Percentiles rank a stretch among this genome's conserved stretches.
Evolutionary conservation across 2,113 vertebrate species (phyloP).

Genomic region (Hydrolagus affinis): DNA sequence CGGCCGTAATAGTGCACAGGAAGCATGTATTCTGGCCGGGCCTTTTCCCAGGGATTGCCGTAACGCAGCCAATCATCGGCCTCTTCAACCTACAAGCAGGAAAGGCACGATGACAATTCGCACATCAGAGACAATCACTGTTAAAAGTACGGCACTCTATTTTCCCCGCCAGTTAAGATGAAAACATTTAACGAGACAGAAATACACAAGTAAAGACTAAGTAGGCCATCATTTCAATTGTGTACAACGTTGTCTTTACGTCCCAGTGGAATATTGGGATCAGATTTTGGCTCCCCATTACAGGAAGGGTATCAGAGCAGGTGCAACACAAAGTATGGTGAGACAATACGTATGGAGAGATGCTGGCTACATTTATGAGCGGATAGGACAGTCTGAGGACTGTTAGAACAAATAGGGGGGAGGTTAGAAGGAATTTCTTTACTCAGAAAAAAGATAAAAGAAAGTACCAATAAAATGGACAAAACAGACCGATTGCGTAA

Average conservation of each 20-base stretch:
- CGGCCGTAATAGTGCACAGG: constrained; percentile 73
- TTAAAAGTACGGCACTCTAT: too few species aligned
- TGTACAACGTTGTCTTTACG: background rate
- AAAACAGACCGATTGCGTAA: too few species aligned
- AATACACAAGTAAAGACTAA: too few species aligned
- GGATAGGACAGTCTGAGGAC: background rate
- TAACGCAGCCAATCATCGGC: constrained; percentile 81
- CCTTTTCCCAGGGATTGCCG: constrained; percentile 81
- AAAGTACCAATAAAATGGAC: too few species aligned
- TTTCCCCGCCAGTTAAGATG: too few species aligned
- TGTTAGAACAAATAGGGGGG: too few species aligned
- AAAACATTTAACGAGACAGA: too few species aligned
- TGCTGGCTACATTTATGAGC: background rate
- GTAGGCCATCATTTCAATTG: background rate
- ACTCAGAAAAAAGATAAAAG: too few species aligned
- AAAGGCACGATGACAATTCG: background rate
- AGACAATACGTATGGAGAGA: background rate
- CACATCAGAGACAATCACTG: background rate
- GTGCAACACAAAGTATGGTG: background rate
- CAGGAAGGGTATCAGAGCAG: background rate
- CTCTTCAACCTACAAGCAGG: constrained; percentile 65
- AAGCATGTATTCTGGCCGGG: constrained; percentile 74
- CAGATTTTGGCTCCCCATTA: background rate
- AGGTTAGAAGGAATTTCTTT: too few species aligned
- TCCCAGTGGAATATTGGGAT: background rate